phyloP scores from a whole-genome alignment of 1,140 invertebrate species.

The Microplitis mediator region DNA sequence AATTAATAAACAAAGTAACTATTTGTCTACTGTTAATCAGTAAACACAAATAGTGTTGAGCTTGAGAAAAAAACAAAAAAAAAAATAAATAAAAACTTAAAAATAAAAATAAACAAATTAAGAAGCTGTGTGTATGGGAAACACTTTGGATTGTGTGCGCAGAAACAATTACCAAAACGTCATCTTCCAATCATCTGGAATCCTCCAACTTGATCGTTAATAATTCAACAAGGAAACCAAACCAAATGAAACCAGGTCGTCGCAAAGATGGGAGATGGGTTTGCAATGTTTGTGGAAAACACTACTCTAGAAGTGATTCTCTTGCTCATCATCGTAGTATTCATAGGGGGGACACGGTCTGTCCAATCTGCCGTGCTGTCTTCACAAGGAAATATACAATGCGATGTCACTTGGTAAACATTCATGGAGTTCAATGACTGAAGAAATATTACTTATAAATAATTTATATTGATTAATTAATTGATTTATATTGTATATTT shows the following conservation, averaged over 20 bases:
- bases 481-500: neutral
- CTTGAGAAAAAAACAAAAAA: slow-evolving; percentile 14
- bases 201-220: slow-evolving; percentile 31
- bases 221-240: slow-evolving; percentile 18
- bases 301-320: slow-evolving; percentile 59
- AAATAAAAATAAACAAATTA: slow-evolving; percentile 34
- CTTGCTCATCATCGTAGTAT: slow-evolving; percentile 64
- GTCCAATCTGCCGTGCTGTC: slow-evolving; percentile 60
- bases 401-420: slow-evolving; percentile 60
- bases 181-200: slow-evolving; percentile 40
- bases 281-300: slow-evolving; percentile 62
- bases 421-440: slow-evolving; percentile 55
- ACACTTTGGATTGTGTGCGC: slow-evolving; percentile 63
- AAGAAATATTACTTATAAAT: slow-evolving; percentile 6
- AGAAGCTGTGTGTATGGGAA: slow-evolving; percentile 50
- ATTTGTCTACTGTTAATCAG: slow-evolving; percentile 17
- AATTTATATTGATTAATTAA: neutral
- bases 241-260: slow-evolving; percentile 49
- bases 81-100: slow-evolving; percentile 24
- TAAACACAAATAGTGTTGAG: slow-evolving; percentile 11
- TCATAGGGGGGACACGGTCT: slow-evolving; percentile 63
- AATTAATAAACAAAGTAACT: slow-evolving; percentile 29
- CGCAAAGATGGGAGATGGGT: slow-evolving; percentile 58
- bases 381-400: slow-evolving; percentile 63
- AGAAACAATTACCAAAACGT: slow-evolving; percentile 54